phyloP scores from a whole-genome alignment of 1,140 invertebrate species.

The Neomicropteryx cornuta region DNA sequence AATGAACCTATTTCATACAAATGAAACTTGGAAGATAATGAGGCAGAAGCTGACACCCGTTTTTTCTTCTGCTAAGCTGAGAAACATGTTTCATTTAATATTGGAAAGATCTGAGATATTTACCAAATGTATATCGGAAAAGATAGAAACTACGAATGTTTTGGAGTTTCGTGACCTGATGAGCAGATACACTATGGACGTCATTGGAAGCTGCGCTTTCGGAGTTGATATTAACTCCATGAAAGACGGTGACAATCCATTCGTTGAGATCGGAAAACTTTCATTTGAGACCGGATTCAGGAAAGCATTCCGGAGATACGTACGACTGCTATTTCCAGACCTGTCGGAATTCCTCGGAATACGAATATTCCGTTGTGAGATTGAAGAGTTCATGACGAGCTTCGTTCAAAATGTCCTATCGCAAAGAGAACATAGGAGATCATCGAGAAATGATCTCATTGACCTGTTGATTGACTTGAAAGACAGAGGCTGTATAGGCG shows the following conservation, averaged over 20 bases:
- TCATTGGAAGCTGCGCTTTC: conserved; percentile 20
- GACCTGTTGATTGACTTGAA: conserved; percentile 19
- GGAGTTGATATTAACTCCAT: conserved; percentile 13
- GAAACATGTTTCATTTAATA: background rate
- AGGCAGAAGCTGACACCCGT: conserved; percentile 35
- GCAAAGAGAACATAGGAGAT: conserved; percentile 10
- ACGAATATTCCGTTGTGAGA: conserved; percentile 13
- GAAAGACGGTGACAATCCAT: conserved; percentile 5
- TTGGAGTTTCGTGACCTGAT: conserved; percentile 1
- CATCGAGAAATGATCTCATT: conserved; percentile 20
- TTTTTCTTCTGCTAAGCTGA: conserved; percentile 11
- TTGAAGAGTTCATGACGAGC: conserved; percentile 9
- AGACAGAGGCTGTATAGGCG: conserved; percentile 13
- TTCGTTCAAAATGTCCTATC: conserved; percentile 1
- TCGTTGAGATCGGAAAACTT: conserved; percentile 9
- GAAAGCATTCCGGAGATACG: conserved; percentile 1
- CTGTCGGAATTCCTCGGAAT: conserved; percentile 7
- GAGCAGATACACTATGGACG: conserved; percentile 18
- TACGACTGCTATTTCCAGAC: conserved; percentile 3
- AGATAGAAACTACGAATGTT: background rate
- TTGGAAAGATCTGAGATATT: background rate
- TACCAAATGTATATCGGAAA: background rate
- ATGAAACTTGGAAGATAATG: conserved; percentile 29
- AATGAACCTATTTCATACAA: background rate
- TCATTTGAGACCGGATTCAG: conserved; percentile 11